These are phyloP conservation scores for Epinephelus awoara DNA, from an alignment of 2,797 vertebrate species.

Conservation along the genomic window DNA sequence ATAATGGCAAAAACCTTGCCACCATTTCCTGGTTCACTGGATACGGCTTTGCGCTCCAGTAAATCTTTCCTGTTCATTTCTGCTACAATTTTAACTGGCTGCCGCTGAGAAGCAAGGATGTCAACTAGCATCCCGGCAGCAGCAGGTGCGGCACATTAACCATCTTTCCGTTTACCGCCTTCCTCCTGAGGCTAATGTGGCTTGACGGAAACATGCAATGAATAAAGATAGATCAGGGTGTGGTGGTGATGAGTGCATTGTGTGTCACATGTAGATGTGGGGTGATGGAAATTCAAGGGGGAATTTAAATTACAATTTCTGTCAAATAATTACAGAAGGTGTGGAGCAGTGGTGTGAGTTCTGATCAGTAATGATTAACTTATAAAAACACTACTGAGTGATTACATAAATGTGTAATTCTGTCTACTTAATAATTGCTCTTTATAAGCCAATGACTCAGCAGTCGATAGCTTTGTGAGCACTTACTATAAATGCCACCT, in stretches of 20 bases:
- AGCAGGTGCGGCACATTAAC: constrained; percentile 70
- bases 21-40: constrained; percentile 83
- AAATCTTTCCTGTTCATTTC: constrained; percentile 74
- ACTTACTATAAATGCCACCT: constrained; percentile 28
- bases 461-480: constrained; percentile 31
- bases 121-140: constrained; percentile 61
- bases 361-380: not conserved
- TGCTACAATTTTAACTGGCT: constrained; percentile 69
- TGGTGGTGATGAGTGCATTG: constrained; percentile 25
- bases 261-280: constrained; percentile 6
- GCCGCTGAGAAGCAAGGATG: constrained; percentile 64
- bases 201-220: constrained; percentile 70
- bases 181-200: constrained; percentile 66
- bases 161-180: constrained; percentile 47
- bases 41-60: constrained; percentile 58
- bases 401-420: constrained; percentile 1
- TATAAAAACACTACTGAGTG: not conserved
- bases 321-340: not conserved
- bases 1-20: constrained; percentile 71
- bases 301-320: constrained; percentile 4
- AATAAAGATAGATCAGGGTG: constrained; percentile 47
- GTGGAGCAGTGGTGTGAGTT: not conserved
- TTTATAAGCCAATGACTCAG: constrained; percentile 33
- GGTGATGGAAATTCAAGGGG: not conserved
- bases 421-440: constrained; percentile 18